A percentile compares a stretch with the other conserved stretches of the same genome.
These are phyloP conservation scores for Melanostigma gelatinosum DNA, from an alignment of 2,113 vertebrate species.

Conservation along the genomic window DNA sequence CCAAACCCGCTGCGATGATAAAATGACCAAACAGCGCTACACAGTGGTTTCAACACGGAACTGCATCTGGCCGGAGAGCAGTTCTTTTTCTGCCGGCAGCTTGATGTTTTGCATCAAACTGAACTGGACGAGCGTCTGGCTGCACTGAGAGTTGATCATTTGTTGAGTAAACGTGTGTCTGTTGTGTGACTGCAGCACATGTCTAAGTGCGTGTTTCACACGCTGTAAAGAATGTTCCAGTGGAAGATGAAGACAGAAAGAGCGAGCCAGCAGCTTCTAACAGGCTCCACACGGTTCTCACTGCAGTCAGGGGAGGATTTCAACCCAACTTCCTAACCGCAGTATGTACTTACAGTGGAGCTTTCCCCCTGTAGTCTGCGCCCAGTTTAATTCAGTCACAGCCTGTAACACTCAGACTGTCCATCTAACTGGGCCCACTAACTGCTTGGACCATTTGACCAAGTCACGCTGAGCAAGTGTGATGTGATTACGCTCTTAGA, in stretches of 20 bases:
- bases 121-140: not conserved
- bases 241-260: not conserved
- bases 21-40: slow-evolving; percentile 54
- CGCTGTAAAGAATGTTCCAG: not conserved
- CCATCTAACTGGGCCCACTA: not conserved
- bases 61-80: slow-evolving; percentile 3
- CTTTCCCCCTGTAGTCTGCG: not conserved
- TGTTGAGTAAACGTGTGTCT: not conserved
- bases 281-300: slow-evolving; percentile 6
- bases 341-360: slow-evolving; percentile 13
- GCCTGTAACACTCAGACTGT: not conserved
- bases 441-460: not conserved
- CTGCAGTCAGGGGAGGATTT: slow-evolving; percentile 24
- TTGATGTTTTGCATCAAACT: not conserved
- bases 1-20: slow-evolving; percentile 15
- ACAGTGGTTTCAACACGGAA: slow-evolving; percentile 36
- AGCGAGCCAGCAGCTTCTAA: not conserved
- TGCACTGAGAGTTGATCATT: not conserved
- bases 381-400: not conserved
- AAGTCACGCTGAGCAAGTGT: not conserved
- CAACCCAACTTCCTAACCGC: slow-evolving; percentile 11
- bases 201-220: not conserved
- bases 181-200: not conserved
- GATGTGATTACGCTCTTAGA: not conserved
- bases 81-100: not conserved